These are phyloP conservation scores for Nephila pilipes DNA, from an alignment of 1,140 invertebrate species.

Conservation along the genomic window DNA sequence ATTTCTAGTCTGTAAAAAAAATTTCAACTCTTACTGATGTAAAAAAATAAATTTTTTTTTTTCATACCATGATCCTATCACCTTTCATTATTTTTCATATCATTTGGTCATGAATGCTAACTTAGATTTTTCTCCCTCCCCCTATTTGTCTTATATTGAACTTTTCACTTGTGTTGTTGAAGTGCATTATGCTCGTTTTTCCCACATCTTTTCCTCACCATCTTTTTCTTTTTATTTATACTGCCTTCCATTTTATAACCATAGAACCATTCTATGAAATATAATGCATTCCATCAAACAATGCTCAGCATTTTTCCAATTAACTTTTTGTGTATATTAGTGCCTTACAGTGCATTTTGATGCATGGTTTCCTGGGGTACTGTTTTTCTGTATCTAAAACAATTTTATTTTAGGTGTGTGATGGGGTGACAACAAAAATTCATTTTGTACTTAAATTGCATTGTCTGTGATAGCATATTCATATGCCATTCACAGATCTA, in stretches of 20 bases:
- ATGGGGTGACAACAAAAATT: slow-evolving; percentile 74
- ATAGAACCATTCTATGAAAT: not conserved
- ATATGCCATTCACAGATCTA: slow-evolving; percentile 72
- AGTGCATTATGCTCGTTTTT: not conserved
- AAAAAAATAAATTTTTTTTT: slow-evolving; percentile 28
- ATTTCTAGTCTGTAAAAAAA: slow-evolving; percentile 72
- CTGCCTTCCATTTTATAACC: not conserved
- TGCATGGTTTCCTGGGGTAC: slow-evolving; percentile 64
- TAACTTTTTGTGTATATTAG: slow-evolving; percentile 48
- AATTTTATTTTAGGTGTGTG: slow-evolving; percentile 70
- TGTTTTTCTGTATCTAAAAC: slow-evolving; percentile 59
- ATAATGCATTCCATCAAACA: slow-evolving; percentile 68
- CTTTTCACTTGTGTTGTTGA: not conserved
- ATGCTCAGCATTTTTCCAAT: slow-evolving; percentile 59
- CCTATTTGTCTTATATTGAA: not conserved
- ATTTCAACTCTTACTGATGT: slow-evolving; percentile 5
- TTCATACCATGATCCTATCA: slow-evolving; percentile 41
- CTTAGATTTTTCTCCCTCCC: not conserved
- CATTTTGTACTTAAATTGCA: slow-evolving; percentile 76
- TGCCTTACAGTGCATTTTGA: slow-evolving; percentile 71
- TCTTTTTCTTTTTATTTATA: slow-evolving; percentile 20
- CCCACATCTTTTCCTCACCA: not conserved
- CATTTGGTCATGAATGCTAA: slow-evolving; percentile 29
- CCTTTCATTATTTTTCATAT: slow-evolving; percentile 29
- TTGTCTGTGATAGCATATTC: slow-evolving; percentile 75